Conservation (phyloP, 2,888 invertebrate species). For the Unio pictorum region DNA sequence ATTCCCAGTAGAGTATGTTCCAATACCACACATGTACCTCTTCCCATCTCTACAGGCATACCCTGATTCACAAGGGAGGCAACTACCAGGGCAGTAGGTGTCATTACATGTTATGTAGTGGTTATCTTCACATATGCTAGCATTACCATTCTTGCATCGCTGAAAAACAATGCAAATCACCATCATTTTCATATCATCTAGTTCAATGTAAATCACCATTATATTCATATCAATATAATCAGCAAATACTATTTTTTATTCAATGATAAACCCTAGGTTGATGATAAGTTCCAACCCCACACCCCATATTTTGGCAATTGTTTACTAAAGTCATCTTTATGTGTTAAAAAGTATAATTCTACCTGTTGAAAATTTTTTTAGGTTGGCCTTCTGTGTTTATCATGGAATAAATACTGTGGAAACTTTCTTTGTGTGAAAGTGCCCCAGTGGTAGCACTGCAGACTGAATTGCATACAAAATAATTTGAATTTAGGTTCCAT, state of each 20-base stretch:
- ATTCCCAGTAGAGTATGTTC: constrained; percentile 48
- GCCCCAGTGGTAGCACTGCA: not conserved
- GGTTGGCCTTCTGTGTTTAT: not conserved
- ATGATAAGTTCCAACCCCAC: no score
- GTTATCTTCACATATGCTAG: constrained; percentile 38
- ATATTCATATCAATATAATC: no score
- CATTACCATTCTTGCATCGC: constrained; percentile 43
- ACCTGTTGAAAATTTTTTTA: no score
- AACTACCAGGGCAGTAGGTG: constrained; percentile 41
- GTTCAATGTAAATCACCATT: no score
- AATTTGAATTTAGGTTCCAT: no score
- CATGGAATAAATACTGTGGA: not conserved
- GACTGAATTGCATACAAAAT: not conserved
- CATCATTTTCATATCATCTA: no score
- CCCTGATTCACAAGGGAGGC: constrained; percentile 50
- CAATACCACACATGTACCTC: constrained; percentile 38
- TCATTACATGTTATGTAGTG: constrained; percentile 45
- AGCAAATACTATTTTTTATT: no score
- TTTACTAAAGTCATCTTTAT: no score
- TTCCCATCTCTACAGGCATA: constrained; percentile 52
- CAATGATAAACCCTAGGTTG: no score
- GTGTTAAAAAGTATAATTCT: no score
- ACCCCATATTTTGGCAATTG: no score
- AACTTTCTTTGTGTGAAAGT: not conserved
- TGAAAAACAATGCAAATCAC: constrained; percentile 2